Percentiles rank a stretch among this genome's conserved stretches.
These are phyloP conservation scores for Coranthus polyacanthus DNA, from an alignment of 2,797 vertebrate genomes.

Conservation along the genomic window DNA sequence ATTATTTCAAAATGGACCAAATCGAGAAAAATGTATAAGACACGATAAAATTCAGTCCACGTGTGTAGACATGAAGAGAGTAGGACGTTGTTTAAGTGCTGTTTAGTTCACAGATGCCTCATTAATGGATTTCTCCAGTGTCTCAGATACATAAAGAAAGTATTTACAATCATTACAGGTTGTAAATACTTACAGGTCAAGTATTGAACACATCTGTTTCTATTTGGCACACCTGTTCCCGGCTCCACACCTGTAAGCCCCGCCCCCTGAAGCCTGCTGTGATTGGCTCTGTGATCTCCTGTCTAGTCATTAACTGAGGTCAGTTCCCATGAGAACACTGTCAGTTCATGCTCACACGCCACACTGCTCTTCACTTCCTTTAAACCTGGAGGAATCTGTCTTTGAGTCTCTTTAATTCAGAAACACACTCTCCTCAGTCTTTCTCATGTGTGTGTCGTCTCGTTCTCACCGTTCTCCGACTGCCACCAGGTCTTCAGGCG, in stretches of 20 bases:
- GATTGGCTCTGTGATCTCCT: slow-evolving; percentile 71
- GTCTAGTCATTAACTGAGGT: slow-evolving; percentile 72
- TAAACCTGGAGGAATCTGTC: slow-evolving; percentile 6
- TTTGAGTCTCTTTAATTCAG: slow-evolving; percentile 16
- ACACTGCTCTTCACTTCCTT: background rate
- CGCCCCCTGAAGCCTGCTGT: slow-evolving; percentile 26
- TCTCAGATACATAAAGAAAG: no score
- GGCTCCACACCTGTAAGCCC: slow-evolving; percentile 65
- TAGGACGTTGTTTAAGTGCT: no score
- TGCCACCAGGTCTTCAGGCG: slow-evolving; percentile 99
- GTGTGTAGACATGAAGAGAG: no score
- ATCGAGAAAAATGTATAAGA: no score
- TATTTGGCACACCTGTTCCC: slow-evolving; percentile 70
- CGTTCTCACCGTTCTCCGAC: slow-evolving; percentile 94
- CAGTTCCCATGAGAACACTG: slow-evolving; percentile 66
- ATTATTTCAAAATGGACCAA: no score
- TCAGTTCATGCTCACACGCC: slow-evolving; percentile 30
- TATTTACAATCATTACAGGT: no score
- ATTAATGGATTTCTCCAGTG: no score
- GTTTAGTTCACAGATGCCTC: no score
- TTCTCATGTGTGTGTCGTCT: background rate
- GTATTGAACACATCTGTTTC: slow-evolving; percentile 69
- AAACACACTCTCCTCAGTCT: background rate
- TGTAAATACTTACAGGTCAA: no score
- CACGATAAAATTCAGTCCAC: no score